Conservation (phyloP, 1,140 invertebrate species). For the Trichonephila inaurata region DNA sequence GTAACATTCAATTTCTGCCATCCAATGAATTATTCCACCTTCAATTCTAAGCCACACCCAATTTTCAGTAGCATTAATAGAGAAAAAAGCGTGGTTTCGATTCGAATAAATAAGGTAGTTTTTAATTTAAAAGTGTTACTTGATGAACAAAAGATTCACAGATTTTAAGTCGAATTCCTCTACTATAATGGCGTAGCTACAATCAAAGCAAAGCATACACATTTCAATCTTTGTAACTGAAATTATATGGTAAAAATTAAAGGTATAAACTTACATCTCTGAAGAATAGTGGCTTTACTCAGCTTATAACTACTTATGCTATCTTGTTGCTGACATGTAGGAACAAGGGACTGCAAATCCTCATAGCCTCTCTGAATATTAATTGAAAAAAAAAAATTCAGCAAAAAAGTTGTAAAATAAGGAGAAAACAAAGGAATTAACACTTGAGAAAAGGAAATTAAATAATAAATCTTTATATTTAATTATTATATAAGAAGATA, state of each 20-base stretch:
- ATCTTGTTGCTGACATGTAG: slow-evolving; percentile 92
- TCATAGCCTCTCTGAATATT: slow-evolving; percentile 89
- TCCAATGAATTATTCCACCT: no score
- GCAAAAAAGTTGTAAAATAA: background rate
- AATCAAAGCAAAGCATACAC: no score
- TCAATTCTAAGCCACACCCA: no score
- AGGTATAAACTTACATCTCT: slow-evolving; percentile 86
- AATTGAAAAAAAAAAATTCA: background rate
- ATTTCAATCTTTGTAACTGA: no score
- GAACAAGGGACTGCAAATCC: slow-evolving; percentile 93
- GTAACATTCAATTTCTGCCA: no score
- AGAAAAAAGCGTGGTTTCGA: no score
- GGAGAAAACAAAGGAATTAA: background rate
- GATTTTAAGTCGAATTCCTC: no score
- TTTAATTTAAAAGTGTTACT: no score
- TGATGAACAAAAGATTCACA: no score
- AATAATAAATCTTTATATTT: background rate
- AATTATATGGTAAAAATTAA: background rate
- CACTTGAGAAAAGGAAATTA: background rate
- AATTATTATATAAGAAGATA: no score
- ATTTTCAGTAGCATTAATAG: no score
- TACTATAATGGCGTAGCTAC: background rate
- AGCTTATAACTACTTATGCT: slow-evolving; percentile 92
- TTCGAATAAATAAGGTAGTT: no score
- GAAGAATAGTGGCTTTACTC: slow-evolving; percentile 96